These are phyloP conservation scores for Epizoanthus ramosus DNA, from an alignment of 92 coral and sea anemone species.

Conservation along the genomic window DNA sequence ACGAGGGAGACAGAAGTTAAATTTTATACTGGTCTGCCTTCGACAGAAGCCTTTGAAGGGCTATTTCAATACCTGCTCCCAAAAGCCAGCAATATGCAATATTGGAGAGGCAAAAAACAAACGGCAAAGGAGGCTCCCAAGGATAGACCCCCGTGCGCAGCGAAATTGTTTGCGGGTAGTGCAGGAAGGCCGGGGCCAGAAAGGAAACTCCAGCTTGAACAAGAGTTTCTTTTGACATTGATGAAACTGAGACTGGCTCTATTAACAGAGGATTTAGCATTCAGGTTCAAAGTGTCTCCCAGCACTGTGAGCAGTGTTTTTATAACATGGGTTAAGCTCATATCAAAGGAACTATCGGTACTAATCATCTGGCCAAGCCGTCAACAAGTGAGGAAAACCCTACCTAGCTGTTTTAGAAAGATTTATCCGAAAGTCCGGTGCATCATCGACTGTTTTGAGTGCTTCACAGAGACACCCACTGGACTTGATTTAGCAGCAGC, in stretches of 20 bases:
- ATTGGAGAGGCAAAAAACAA: slow-evolving; percentile 9
- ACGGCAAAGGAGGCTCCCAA: background rate
- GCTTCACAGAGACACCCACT: slow-evolving; percentile 15
- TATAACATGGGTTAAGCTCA: slow-evolving; percentile 25
- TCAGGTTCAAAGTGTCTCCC: background rate
- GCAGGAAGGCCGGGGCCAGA: slow-evolving; percentile 5
- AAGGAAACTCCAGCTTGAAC: slow-evolving; percentile 16
- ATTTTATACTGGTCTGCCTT: too few species aligned
- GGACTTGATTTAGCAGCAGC: slow-evolving; percentile 34
- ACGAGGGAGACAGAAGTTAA: slow-evolving; percentile 9
- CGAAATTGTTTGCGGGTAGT: slow-evolving; percentile 30
- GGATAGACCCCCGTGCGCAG: too few species aligned
- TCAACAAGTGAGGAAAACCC: slow-evolving; percentile 13
- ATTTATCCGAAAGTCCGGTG: slow-evolving; percentile 25
- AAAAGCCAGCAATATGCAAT: slow-evolving; percentile 17
- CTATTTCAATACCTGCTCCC: background rate
- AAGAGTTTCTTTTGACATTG: slow-evolving; percentile 6
- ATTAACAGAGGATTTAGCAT: background rate
- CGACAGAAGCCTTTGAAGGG: too few species aligned
- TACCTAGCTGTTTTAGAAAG: slow-evolving; percentile 31
- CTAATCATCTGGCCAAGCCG: slow-evolving; percentile 39
- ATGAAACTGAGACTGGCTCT: slow-evolving; percentile 1
- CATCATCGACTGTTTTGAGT: slow-evolving; percentile 50
- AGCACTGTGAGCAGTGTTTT: slow-evolving; percentile 11
- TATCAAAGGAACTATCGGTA: slow-evolving; percentile 29